These are phyloP conservation scores for Semnornis frantzii DNA, from an alignment of 2,113 vertebrate species.

Conservation along the genomic window DNA sequence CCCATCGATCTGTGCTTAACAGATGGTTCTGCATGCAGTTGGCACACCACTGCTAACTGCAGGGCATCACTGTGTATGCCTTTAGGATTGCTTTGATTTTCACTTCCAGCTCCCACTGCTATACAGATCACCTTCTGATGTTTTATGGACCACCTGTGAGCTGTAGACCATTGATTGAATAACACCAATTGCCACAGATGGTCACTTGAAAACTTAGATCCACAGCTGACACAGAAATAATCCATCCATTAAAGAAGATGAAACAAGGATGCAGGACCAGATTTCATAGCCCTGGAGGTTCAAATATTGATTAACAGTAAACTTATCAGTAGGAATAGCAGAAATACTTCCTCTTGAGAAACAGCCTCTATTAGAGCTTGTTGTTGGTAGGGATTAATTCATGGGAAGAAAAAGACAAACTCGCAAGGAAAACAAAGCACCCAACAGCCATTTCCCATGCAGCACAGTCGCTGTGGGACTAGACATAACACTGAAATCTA, in stretches of 20 bases:
- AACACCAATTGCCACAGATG: neutral
- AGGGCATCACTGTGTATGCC: neutral
- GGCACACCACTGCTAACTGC: neutral
- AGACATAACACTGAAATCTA: neutral
- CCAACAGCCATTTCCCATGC: neutral
- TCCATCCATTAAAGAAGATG: conserved; percentile 14
- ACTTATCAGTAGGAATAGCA: neutral
- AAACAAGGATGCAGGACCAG: conserved; percentile 13
- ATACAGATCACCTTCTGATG: neutral
- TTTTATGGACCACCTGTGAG: conserved; percentile 38
- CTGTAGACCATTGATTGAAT: neutral
- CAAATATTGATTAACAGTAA: conserved; percentile 49
- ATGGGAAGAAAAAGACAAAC: neutral
- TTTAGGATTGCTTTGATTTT: conserved; percentile 20
- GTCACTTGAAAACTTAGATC: conserved; percentile 28
- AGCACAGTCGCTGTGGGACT: neutral
- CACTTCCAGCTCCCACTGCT: neutral
- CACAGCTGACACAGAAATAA: conserved; percentile 17
- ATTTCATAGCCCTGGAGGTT: neutral
- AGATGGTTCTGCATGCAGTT: neutral
- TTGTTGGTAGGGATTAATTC: conserved; percentile 24
- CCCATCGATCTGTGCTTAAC: rapidly evolving
- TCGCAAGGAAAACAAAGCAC: neutral
- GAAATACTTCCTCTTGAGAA: conserved; percentile 17
- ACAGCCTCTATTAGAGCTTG: neutral